phyloP scores from a whole-genome alignment of 2,888 invertebrate species.

The Mesodorylaimus sp. region DNA sequence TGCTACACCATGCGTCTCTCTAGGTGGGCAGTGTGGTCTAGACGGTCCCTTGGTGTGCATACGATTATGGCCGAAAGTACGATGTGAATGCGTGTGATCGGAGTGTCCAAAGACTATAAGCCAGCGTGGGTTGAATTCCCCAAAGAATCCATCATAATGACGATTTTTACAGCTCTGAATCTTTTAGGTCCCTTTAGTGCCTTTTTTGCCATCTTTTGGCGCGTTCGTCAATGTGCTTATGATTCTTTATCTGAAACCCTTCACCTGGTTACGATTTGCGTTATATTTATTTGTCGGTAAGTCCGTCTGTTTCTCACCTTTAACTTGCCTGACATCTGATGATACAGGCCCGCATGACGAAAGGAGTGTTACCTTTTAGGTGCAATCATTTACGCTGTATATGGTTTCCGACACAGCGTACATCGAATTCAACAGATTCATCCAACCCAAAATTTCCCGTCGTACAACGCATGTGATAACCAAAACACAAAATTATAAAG shows the following conservation, averaged over 20 bases:
- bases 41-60: no score
- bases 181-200: constrained; percentile 56
- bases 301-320: constrained; percentile 14
- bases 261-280: constrained; percentile 70
- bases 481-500: no score
- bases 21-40: background rate
- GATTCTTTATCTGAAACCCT: constrained; percentile 67
- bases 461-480: no score
- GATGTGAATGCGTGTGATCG: no score
- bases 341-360: no score
- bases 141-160: background rate
- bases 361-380: no score
- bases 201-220: constrained; percentile 72
- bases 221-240: constrained; percentile 80
- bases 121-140: no score
- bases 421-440: no score
- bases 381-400: constrained; percentile 73
- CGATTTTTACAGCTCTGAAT: background rate
- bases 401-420: constrained; percentile 84
- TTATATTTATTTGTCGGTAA: constrained; percentile 73
- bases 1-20: no score
- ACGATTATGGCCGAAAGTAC: no score
- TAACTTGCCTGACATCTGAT: background rate
- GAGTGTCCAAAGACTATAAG: no score
- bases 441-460: no score